A percentile compares a stretch with the other conserved stretches of the same genome.
These are phyloP conservation scores for Bilobella aurantiaca DNA, from an alignment of 1,140 invertebrate genomes.

Conservation along the genomic window DNA sequence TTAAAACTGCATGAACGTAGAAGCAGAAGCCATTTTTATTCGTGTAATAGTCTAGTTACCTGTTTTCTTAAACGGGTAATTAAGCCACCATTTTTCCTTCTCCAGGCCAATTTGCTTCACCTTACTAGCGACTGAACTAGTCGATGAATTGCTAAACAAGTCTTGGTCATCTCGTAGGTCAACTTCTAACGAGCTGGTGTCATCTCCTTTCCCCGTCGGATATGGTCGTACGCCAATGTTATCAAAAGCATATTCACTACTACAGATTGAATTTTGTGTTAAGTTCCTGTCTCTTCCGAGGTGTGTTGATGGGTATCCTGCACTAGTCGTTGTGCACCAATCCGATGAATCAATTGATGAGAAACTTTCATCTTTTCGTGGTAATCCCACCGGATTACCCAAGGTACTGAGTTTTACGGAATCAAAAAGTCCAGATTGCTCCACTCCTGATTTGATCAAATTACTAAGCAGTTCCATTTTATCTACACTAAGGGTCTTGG, in stretches of 20 bases:
- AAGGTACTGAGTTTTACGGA: slow-evolving; percentile 3
- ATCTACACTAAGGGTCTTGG: background rate
- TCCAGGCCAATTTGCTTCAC: background rate
- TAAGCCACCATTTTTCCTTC: slow-evolving; percentile 33
- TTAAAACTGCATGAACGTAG: background rate
- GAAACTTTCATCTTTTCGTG: background rate
- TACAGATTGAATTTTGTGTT: slow-evolving; percentile 16
- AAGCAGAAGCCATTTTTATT: background rate
- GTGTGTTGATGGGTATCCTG: slow-evolving; percentile 11
- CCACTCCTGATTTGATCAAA: background rate
- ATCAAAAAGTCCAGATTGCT: background rate
- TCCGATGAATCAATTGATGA: background rate
- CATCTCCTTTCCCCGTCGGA: background rate
- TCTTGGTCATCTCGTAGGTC: background rate
- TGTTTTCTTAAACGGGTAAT: too few relatives aligned
- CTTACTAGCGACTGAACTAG: background rate
- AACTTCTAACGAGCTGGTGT: background rate
- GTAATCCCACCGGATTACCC: background rate
- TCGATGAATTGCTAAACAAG: background rate
- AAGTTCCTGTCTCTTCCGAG: slow-evolving; percentile 12
- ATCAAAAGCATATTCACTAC: too few relatives aligned
- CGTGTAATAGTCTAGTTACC: background rate
- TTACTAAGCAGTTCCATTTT: background rate
- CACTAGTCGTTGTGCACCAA: background rate
- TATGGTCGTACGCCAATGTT: background rate